phyloP scores from a whole-genome alignment of 1,140 invertebrate genomes.

The Dinoponera quadriceps region DNA sequence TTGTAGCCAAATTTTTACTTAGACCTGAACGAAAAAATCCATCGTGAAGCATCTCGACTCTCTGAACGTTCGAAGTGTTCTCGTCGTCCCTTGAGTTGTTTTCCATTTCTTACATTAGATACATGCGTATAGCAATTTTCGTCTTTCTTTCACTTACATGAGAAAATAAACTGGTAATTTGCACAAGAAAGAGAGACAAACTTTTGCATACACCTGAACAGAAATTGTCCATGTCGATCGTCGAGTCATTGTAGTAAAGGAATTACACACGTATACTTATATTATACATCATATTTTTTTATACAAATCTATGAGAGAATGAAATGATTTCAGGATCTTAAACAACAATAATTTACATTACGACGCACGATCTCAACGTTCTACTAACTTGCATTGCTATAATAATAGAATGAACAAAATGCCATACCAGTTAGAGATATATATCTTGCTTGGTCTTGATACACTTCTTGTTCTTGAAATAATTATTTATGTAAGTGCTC shows the following conservation, averaged over 20 bases:
- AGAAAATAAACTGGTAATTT: no score
- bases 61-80: no score
- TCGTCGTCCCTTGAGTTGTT: no score
- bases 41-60: no score
- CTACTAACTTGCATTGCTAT: slow-evolving; percentile 3
- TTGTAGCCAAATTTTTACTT: no score
- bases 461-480: slow-evolving; percentile 76
- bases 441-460: slow-evolving; percentile 77
- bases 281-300: not conserved
- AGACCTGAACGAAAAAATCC: no score
- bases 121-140: no score
- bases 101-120: no score
- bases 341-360: not conserved
- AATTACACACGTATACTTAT: slow-evolving; percentile 7
- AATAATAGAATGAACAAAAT: not conserved
- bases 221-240: not conserved
- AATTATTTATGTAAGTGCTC: slow-evolving; percentile 73
- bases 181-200: no score
- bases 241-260: not conserved
- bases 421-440: slow-evolving; percentile 68
- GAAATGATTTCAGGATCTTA: not conserved
- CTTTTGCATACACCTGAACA: no score
- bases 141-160: no score
- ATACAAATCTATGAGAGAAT: not conserved
- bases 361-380: slow-evolving; percentile 2